Evolutionary conservation across 2,113 vertebrate genomes (phyloP).

Genomic region (Amazona vittata): DNA sequence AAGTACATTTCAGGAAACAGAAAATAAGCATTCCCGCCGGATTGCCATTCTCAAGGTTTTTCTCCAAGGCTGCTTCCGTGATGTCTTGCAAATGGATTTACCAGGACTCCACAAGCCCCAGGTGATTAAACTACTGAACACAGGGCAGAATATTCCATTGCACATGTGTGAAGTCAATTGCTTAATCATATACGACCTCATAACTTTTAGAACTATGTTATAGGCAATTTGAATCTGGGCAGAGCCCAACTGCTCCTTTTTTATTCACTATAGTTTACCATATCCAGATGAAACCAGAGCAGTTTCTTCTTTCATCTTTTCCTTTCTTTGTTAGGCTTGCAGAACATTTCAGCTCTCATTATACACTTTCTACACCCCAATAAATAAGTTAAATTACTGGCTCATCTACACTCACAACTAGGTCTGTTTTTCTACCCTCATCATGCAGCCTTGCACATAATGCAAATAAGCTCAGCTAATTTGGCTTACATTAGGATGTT

Average conservation of each 20-base stretch:
- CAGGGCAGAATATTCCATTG: not conserved
- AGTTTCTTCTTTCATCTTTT: not conserved
- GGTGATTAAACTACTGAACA: slow-evolving; percentile 52
- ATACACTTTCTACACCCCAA: not conserved
- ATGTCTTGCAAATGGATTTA: slow-evolving; percentile 60
- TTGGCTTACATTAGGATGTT: slow-evolving; percentile 2
- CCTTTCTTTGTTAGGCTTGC: not conserved
- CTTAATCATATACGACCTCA: slow-evolving; percentile 43
- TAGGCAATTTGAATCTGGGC: slow-evolving; percentile 28
- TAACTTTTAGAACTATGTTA: slow-evolving; percentile 18
- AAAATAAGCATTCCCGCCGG: slow-evolving; percentile 36
- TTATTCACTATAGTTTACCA: not conserved
- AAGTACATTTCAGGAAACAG: slow-evolving; percentile 33
- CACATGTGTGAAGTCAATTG: slow-evolving; percentile 49
- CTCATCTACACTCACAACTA: not conserved
- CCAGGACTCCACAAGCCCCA: not conserved
- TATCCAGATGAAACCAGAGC: not conserved
- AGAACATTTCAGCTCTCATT: slow-evolving; percentile 2
- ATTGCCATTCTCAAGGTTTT: slow-evolving; percentile 10
- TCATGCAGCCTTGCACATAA: not conserved
- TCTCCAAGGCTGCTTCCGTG: not conserved
- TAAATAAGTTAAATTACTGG: not conserved
- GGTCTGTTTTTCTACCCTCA: not conserved
- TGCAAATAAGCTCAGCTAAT: slow-evolving; percentile 27
- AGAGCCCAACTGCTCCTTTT: not conserved